Conservation (phyloP, 1,140 invertebrate species). For the Lamellibrachia luymesi region DNA sequence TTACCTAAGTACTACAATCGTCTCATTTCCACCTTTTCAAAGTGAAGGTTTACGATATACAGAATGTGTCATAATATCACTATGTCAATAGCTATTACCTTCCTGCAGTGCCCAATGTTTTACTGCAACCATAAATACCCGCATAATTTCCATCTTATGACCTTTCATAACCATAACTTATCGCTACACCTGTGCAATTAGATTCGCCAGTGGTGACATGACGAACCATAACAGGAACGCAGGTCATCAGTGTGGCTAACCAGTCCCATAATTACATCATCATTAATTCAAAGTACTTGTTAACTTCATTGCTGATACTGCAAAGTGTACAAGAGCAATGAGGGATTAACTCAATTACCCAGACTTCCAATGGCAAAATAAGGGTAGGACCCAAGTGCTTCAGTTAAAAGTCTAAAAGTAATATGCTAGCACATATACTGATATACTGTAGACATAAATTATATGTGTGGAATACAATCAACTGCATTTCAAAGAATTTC, state of each 20-base stretch:
- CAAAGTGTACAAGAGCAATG: neutral
- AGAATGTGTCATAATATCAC: neutral
- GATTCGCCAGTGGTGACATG: neutral
- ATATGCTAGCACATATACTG: too few relatives aligned
- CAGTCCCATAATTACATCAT: neutral
- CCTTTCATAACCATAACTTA: neutral
- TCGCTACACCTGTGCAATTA: neutral
- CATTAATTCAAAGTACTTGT: neutral
- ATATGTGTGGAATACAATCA: too few relatives aligned
- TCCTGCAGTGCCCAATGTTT: neutral
- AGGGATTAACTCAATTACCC: neutral
- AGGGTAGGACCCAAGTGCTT: too few relatives aligned
- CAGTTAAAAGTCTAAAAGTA: too few relatives aligned
- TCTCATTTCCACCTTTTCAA: neutral
- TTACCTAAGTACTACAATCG: neutral
- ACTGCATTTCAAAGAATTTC: too few relatives aligned
- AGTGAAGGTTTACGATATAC: neutral
- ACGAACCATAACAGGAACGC: too few relatives aligned
- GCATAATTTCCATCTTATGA: neutral
- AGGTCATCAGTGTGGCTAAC: neutral
- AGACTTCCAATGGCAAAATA: neutral
- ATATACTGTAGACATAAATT: too few relatives aligned
- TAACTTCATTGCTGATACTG: neutral
- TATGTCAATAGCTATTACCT: neutral
- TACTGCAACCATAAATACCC: neutral